Evolutionary conservation across 2,888 invertebrate genomes (phyloP), one percentile per base, ranked within the genome.

Genomic region (Drosophila mercatorum): DNA sequence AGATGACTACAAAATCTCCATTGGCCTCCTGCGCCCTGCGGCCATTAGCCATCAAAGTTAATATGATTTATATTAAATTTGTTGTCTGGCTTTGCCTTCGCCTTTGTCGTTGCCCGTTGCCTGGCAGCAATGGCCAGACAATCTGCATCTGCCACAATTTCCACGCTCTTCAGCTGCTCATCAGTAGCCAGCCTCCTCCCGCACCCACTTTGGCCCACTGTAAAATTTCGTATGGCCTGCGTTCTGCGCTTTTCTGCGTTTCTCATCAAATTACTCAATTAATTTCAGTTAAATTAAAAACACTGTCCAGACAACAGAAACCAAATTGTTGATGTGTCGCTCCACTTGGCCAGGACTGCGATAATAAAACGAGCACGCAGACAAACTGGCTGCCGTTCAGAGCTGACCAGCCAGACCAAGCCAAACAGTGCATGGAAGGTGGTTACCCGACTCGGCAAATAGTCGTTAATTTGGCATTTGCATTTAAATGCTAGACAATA

Each of bases 41-140:
- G 86, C 78, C 83, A 85, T 83, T 87, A 74, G 75, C 82, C 83
- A 83, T 83, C 83, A 88, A 86, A 85, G 80, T 85, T 86, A 87
- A 86, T 86, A 82, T 80, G 78, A 77, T 86, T 86, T 88, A 86
- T 86, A 86, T 88, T 85, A 86, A 85, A 86, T 85, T 83, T 81
- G 78, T 78, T 73, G 68, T 68, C 71, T 74, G 75, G 66, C 62
- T 66, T 63, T 74, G 75, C 68, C 62, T 66, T 63, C 63, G 69
- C 62, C 62, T 68, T 63, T 65, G 69, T 51, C 53, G 51, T 44
- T 61, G 49, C 34, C 22, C 47, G 64, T 53, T 71, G 61, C 69
- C 75, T 67, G 69, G 56, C 68, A 68, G 66, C 67, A 58, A 41
- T 53, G n/a, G 58, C 70, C 79, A 75, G 72, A 73, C 83, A 83